phyloP scores from a whole-genome alignment of 1,140 invertebrate species.

The Grapholita molesta region DNA sequence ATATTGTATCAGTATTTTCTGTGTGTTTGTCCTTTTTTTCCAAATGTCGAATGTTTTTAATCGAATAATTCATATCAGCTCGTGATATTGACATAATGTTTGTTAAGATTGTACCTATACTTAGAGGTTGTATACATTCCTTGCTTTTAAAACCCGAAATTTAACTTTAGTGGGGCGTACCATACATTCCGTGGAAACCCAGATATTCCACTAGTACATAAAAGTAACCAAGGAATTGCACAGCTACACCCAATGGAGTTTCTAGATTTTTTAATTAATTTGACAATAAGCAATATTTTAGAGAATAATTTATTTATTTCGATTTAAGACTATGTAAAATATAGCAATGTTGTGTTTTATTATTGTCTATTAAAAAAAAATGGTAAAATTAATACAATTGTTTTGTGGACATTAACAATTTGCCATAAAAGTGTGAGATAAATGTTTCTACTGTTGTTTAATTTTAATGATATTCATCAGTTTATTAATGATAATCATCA shows the following conservation, averaged over 20 bases:
- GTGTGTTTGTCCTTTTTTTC: conserved; percentile 27
- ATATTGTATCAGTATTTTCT: conserved; percentile 42
- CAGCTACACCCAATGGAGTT: conserved; percentile 24
- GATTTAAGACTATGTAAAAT: conserved; percentile 74
- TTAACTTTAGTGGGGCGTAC: background rate
- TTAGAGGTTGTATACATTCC: conserved; percentile 31
- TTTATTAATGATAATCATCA: conserved; percentile 48
- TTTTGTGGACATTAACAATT: conserved; percentile 58
- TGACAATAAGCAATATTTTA: conserved; percentile 73
- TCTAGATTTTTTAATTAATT: conserved; percentile 58
- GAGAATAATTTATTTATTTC: conserved; percentile 75
- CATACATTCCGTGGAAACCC: conserved; percentile 17
- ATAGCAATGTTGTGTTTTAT: conserved; percentile 72
- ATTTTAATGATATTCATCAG: conserved; percentile 47
- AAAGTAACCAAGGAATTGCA: conserved; percentile 48
- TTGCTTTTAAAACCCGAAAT: conserved; percentile 15
- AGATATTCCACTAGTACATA: conserved; percentile 56
- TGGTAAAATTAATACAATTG: conserved; percentile 49
- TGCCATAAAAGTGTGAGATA: conserved; percentile 73
- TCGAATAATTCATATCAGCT: conserved; percentile 45
- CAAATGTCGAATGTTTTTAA: conserved; percentile 1
- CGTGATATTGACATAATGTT: conserved; percentile 41
- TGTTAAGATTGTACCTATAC: conserved; percentile 28
- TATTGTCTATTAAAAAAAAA: conserved; percentile 61
- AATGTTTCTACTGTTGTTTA: conserved; percentile 64